Percentiles rank a stretch among this genome's conserved stretches.
These are phyloP conservation scores for Uropsilus gracilis DNA, from an alignment of 2,113 vertebrate genomes.

Conservation along the genomic window DNA sequence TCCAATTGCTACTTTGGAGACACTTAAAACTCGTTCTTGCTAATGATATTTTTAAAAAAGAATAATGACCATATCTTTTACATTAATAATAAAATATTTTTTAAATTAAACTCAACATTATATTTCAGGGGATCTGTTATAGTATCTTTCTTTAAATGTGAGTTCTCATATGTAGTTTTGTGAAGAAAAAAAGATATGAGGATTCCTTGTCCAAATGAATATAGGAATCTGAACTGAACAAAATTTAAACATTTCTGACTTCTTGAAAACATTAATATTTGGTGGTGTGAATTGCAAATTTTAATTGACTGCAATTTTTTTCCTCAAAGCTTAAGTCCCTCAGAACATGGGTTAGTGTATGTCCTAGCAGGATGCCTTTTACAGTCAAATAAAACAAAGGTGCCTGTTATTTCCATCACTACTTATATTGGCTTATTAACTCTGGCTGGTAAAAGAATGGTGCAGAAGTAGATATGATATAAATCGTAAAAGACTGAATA, in stretches of 20 bases:
- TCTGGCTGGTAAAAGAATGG: neutral
- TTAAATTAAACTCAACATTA: neutral
- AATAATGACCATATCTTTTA: conserved; percentile 16
- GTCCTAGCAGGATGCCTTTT: neutral
- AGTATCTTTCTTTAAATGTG: neutral
- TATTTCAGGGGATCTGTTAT: conserved; percentile 21
- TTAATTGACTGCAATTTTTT: neutral
- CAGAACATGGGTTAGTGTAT: conserved; percentile 37
- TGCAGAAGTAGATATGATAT: neutral
- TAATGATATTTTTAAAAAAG: conserved; percentile 1
- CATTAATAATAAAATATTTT: conserved; percentile 53
- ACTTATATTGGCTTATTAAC: conserved; percentile 7
- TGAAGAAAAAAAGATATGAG: neutral
- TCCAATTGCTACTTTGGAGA: neutral
- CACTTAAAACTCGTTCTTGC: neutral
- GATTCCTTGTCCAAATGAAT: neutral
- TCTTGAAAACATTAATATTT: conserved; percentile 39
- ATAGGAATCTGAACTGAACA: neutral
- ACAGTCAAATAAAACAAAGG: conserved; percentile 1
- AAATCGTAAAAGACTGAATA: conserved; percentile 9
- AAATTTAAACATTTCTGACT: conserved; percentile 28
- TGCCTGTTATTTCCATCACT: neutral
- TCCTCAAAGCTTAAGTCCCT: neutral
- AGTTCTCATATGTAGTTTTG: neutral
- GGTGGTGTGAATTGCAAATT: neutral